Evolutionary conservation across 2,797 vertebrate species (phyloP).

Genomic region (Notolepis coatsorum): DNA sequence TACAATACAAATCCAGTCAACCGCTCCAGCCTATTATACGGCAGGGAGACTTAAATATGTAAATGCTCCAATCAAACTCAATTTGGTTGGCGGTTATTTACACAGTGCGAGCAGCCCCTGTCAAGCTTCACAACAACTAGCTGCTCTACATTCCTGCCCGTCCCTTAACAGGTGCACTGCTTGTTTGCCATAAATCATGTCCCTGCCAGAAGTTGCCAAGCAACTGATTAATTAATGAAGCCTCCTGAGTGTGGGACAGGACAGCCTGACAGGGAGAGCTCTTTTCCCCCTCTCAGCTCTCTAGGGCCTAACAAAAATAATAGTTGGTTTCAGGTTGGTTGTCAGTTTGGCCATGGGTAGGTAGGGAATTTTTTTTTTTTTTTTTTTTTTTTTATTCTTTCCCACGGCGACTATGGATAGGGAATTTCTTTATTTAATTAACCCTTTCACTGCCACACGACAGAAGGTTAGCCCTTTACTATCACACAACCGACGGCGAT

Average conservation of each 20-base stretch:
- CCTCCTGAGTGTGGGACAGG: slow-evolving; percentile 21
- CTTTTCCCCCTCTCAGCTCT: not conserved
- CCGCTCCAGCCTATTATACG: slow-evolving; percentile 5
- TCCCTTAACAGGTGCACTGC: slow-evolving; percentile 55
- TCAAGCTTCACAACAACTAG: slow-evolving; percentile 28
- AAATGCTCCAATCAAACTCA: slow-evolving; percentile 46
- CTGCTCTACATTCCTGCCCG: slow-evolving; percentile 20
- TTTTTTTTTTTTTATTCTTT: too few species aligned
- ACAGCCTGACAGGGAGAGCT: slow-evolving; percentile 17
- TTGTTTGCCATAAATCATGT: slow-evolving; percentile 54
- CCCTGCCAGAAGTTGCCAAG: slow-evolving; percentile 59
- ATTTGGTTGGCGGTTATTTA: slow-evolving; percentile 48
- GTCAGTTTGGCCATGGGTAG: too few species aligned
- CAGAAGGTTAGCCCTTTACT: too few species aligned
- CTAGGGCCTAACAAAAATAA: too few species aligned
- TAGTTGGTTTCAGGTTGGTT: too few species aligned
- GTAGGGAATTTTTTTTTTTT: too few species aligned
- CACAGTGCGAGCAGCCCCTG: slow-evolving; percentile 16
- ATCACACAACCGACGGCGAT: too few species aligned
- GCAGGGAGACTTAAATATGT: slow-evolving; percentile 34
- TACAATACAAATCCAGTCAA: slow-evolving; percentile 43
- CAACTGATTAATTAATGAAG: slow-evolving; percentile 62
- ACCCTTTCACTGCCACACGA: too few species aligned
- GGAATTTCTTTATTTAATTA: too few species aligned
- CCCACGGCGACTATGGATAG: too few species aligned